These are phyloP conservation scores for Tenthredo mesomela DNA, from an alignment of 2,888 invertebrate species.

Conservation along the genomic window DNA sequence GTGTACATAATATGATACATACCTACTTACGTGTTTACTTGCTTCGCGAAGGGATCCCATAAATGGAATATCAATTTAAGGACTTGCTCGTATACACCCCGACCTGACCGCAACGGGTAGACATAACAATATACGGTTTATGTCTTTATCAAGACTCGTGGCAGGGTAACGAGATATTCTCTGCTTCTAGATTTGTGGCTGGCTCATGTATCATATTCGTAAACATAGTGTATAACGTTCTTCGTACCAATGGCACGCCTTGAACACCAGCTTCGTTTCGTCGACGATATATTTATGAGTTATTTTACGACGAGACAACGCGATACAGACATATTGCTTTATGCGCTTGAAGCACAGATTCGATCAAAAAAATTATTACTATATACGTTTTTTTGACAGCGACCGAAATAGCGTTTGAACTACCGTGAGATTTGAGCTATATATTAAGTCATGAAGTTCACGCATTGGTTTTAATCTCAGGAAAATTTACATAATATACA, in stretches of 20 bases:
- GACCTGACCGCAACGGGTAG: conserved; percentile 30
- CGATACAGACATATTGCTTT: conserved; percentile 9
- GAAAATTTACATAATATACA: neutral
- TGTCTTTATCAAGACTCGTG: conserved; percentile 38
- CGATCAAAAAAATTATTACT: neutral
- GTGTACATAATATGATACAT: neutral
- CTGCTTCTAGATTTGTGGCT: conserved; percentile 22
- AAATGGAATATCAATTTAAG: conserved; percentile 47
- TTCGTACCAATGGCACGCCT: conserved; percentile 12
- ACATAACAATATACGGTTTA: conserved; percentile 45
- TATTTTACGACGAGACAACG: conserved; percentile 29
- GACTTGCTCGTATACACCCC: neutral
- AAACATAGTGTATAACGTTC: conserved; percentile 34
- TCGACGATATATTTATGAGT: conserved; percentile 24
- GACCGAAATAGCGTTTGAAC: neutral
- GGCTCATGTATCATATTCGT: conserved; percentile 40
- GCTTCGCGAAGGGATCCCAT: conserved; percentile 16
- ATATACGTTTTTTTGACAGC: neutral
- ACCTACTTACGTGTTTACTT: neutral
- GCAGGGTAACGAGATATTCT: conserved; percentile 14
- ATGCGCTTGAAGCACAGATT: neutral
- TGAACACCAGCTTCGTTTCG: conserved; percentile 1
- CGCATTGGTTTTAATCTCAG: neutral
- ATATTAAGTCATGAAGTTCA: neutral
- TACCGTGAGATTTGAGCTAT: neutral